These are phyloP conservation scores for Pseudeuparius sepicola DNA, from an alignment of 2,888 invertebrate genomes.

Conservation along the genomic window DNA sequence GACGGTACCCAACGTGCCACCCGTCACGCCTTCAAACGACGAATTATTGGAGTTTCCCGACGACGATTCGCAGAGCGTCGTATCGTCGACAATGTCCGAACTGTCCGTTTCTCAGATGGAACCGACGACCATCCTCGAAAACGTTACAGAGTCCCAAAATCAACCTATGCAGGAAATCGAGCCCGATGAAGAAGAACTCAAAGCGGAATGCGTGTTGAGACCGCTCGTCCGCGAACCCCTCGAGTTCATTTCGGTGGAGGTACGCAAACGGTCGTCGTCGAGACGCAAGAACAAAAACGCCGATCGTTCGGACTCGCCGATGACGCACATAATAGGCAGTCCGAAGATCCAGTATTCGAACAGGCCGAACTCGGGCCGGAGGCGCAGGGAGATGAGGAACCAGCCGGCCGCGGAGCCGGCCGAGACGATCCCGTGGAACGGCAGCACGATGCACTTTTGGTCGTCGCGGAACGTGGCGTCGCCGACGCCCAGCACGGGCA, in stretches of 20 bases:
- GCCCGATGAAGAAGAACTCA: constrained; percentile 31
- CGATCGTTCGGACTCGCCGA: constrained; percentile 55
- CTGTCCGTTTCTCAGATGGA: constrained; percentile 61
- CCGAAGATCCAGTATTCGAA: constrained; percentile 53
- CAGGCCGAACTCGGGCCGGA: constrained; percentile 39
- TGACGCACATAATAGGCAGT: constrained; percentile 48
- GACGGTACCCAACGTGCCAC: constrained; percentile 45
- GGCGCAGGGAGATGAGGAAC: constrained; percentile 38
- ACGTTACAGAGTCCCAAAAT: constrained; percentile 39
- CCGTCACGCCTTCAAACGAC: constrained; percentile 58
- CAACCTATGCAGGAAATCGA: constrained; percentile 32
- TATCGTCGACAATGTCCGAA: constrained; percentile 67
- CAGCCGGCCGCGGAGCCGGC: constrained; percentile 5
- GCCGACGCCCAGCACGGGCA: constrained; percentile 49
- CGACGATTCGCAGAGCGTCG: constrained; percentile 64
- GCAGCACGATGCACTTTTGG: constrained; percentile 60
- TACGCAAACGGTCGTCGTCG: constrained; percentile 56
- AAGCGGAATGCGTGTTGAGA: constrained; percentile 46
- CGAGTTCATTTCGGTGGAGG: constrained; percentile 60
- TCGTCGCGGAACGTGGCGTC: constrained; percentile 40
- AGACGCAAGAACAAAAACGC: constrained; percentile 52
- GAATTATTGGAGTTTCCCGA: constrained; percentile 43
- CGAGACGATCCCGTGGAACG: constrained; percentile 47
- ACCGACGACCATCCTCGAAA: constrained; percentile 49
- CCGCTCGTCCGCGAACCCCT: constrained; percentile 63